Percentiles rank a stretch among this genome's conserved stretches.
Conservation (phyloP, 2,797 vertebrate genomes). For the Podargus strigoides region DNA sequence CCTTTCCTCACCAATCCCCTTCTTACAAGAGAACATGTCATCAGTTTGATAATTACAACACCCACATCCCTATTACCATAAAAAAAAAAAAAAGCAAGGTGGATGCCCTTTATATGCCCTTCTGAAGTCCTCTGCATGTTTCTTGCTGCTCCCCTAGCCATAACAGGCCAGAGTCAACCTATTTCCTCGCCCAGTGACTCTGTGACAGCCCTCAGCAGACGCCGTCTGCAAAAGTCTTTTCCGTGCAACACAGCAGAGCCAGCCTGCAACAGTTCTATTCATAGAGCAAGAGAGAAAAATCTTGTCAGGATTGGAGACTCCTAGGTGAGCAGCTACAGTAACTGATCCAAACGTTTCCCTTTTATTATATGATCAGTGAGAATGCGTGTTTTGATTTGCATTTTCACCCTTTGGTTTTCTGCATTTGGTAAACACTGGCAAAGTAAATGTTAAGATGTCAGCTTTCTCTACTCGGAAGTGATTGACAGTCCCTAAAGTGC, state of each 20-base stretch:
- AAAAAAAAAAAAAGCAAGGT: not conserved
- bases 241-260: not conserved
- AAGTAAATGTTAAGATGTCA: conserved; percentile 67
- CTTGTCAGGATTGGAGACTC: not conserved
- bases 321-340: conserved; percentile 38
- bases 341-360: conserved; percentile 16
- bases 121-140: not conserved
- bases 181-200: not conserved
- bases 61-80: not conserved
- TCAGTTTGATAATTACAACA: not conserved
- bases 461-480: conserved; percentile 55
- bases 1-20: not conserved
- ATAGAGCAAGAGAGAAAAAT: not conserved
- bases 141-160: not conserved
- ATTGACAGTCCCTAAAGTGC: conserved; percentile 70
- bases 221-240: not conserved
- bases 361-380: not conserved
- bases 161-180: not conserved
- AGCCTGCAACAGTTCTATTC: conserved; percentile 40
- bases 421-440: conserved; percentile 57
- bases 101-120: not conserved
- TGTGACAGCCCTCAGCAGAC: not conserved
- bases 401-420: conserved; percentile 41
- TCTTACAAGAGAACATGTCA: not conserved
- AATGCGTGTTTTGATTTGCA: conserved; percentile 50